Conservation (phyloP, 2,797 vertebrate genomes). For the Chiroxiphia lanceolata region DNA sequence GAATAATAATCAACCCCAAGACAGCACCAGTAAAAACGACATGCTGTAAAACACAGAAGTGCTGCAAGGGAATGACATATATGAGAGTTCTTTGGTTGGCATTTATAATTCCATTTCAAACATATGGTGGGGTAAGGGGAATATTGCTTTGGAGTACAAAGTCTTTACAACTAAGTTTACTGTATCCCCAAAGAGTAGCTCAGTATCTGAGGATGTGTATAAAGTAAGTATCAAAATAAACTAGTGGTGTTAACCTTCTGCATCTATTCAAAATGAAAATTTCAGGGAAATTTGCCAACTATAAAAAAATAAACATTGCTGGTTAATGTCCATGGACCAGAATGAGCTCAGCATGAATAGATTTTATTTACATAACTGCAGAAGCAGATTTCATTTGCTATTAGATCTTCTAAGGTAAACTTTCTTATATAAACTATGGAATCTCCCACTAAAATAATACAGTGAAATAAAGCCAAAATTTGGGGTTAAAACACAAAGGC, state of each 20-base stretch:
- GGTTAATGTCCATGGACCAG: conserved; percentile 68
- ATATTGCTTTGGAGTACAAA: background rate
- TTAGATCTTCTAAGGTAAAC: conserved; percentile 66
- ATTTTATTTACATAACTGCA: conserved; percentile 68
- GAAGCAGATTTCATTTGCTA: conserved; percentile 64
- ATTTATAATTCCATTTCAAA: background rate
- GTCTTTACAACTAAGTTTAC: background rate
- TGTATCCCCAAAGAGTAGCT: conserved; percentile 7
- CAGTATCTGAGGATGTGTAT: conserved; percentile 32
- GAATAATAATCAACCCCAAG: background rate
- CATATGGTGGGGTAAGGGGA: background rate
- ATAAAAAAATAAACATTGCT: conserved; percentile 75
- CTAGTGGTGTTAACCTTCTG: conserved; percentile 66
- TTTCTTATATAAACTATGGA: conserved; percentile 64
- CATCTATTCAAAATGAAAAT: conserved; percentile 72
- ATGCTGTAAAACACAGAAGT: background rate
- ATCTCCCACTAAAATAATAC: conserved; percentile 54
- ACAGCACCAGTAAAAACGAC: background rate
- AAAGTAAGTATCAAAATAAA: conserved; percentile 69
- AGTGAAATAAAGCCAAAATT: conserved; percentile 35
- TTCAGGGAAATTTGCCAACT: conserved; percentile 74
- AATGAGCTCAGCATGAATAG: conserved; percentile 38
- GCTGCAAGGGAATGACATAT: rapidly evolving
- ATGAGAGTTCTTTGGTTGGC: background rate
- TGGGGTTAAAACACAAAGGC: conserved; percentile 23